Evolutionary conservation across 2,113 vertebrate species (phyloP).

Genomic region (Halichoerus grypus): DNA sequence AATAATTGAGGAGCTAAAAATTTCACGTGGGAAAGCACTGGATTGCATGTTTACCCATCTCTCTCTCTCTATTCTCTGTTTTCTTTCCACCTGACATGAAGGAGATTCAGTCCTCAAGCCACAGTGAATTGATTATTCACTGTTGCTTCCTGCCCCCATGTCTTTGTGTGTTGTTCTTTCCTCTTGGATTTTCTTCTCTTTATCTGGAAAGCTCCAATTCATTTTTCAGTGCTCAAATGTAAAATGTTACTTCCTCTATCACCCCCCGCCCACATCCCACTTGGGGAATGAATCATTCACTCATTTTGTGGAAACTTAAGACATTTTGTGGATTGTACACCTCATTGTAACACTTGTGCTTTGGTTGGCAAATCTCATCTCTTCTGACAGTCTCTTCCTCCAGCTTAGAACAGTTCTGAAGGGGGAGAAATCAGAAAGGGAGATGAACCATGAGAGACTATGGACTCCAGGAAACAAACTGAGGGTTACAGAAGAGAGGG

Average conservation of each 20-base stretch:
- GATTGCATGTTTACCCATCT: neutral
- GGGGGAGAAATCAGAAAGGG: too few relatives aligned
- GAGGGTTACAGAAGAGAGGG: too few relatives aligned
- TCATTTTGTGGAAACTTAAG: too few relatives aligned
- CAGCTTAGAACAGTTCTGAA: neutral
- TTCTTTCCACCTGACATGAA: neutral
- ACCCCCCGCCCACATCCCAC: fast-evolving
- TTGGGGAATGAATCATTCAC: neutral
- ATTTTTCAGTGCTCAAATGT: neutral
- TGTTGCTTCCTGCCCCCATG: neutral
- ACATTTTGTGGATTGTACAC: neutral
- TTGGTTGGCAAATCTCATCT: neutral
- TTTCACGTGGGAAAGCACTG: neutral
- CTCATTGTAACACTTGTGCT: neutral
- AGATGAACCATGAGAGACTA: too few relatives aligned
- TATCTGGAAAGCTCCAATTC: neutral
- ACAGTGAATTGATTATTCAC: neutral
- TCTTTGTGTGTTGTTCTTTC: neutral
- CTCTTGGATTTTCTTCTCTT: neutral
- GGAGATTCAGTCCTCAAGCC: neutral
- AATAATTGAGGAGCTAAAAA: constrained; percentile 12
- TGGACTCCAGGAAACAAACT: too few relatives aligned
- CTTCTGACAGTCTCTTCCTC: neutral
- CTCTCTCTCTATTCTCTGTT: neutral
- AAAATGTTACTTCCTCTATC: neutral